A percentile compares a stretch with the other conserved stretches of the same genome.
Evolutionary conservation across 2,797 vertebrate species (phyloP).

Genomic region (Pelochelys cantorii): DNA sequence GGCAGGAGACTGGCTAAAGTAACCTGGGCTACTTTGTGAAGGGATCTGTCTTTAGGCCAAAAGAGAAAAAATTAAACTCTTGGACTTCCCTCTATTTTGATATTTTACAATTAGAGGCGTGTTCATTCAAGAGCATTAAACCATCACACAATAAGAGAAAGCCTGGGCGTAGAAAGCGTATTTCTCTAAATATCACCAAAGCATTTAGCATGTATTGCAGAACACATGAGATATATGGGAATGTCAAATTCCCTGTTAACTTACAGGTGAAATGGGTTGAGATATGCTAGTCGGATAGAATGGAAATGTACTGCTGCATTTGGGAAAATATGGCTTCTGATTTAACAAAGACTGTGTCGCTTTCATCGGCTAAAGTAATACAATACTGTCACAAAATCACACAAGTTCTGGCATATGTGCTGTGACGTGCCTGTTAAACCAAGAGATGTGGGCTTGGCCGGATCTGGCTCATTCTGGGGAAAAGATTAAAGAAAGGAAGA

Average conservation of each 20-base stretch:
- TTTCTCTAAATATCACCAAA: background rate
- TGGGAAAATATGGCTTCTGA: background rate
- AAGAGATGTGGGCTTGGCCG: background rate
- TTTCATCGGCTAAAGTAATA: background rate
- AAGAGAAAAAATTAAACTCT: background rate
- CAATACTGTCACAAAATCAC: background rate
- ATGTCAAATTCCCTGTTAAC: background rate
- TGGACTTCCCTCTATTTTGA: background rate
- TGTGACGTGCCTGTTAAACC: background rate
- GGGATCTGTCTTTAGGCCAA: background rate
- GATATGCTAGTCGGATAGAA: no score
- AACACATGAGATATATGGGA: background rate
- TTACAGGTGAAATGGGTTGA: background rate
- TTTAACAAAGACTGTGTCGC: background rate
- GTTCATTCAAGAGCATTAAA: background rate
- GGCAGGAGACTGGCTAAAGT: background rate
- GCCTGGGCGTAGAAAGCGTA: background rate
- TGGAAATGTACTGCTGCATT: background rate
- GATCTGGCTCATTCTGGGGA: background rate
- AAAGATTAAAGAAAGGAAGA: background rate
- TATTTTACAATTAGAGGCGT: background rate
- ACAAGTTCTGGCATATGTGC: background rate
- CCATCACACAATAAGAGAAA: background rate
- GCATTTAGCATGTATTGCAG: background rate
- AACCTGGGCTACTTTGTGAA: background rate